Evolutionary conservation across 1,140 invertebrate species (phyloP), one percentile per base, ranked within the genome.

Genomic region (Mercenaria mercenaria): DNA sequence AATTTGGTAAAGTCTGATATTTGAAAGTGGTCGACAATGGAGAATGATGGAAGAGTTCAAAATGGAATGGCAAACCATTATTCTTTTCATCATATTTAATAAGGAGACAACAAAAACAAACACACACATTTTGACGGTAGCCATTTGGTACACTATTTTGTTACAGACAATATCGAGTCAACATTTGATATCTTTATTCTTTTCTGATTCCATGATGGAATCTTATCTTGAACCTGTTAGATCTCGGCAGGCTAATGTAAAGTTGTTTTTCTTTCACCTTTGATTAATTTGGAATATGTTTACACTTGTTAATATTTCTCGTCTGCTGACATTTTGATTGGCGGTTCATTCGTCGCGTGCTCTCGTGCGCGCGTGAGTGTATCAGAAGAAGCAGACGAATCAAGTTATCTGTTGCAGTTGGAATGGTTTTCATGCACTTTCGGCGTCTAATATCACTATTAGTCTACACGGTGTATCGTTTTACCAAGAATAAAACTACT

Each of bases 281-380:
- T 85, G 82, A 85, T 85, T 85, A 85, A 85, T 85, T 85, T 50
- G 43, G 64, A 69, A 74, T 74, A 69, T 85, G 82, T 85, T 85
- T 85, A 85, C 82, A 69, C 64, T 72, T 69, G 82, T 85, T 72
- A 61, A 56, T 61, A 77, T 39, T 39, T 76, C 39, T 87, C 84
- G 84, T 87, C 50, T 87, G 72, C 52, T 87, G 84, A 87, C 84
- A 87, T 64, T 18, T 87, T 87, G 84, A 87, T 87, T 87, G 84
- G 84, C 84, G 84, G 69, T 87, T 87, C 84, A 87, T 13, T 87
- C 84, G 69, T 87, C 69, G 74, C 43, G 67, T 41, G 84, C 52
- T 56, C 84, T 87, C 84, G 84, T 77, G 84, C 56, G 84, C 84
- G 84, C 84, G 84, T 87, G 84, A 67, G 69, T 85, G 67, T 72